phyloP scores from a whole-genome alignment of 2,888 invertebrate species.

The Caenorhabditis sp. region DNA sequence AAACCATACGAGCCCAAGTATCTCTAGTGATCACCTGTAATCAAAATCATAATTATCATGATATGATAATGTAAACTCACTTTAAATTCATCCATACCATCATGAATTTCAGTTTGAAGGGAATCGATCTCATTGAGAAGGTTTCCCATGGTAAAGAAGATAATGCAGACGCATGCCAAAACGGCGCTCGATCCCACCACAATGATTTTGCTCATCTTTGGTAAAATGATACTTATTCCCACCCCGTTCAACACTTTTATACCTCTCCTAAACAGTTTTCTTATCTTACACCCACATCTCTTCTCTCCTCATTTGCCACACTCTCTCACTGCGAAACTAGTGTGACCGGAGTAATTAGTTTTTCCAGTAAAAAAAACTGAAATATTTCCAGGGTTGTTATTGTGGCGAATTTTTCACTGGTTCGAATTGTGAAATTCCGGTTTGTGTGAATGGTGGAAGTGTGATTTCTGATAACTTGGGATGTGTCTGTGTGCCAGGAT shows the following conservation, averaged over 20 bases:
- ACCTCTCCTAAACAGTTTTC: constrained; percentile 5
- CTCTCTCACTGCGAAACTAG: neutral
- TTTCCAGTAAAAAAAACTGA: neutral
- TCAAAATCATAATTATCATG: neutral
- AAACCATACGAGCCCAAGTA: constrained; percentile 53
- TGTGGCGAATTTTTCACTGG: constrained; percentile 57
- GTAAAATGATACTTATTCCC: neutral
- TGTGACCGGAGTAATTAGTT: neutral
- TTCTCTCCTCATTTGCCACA: neutral
- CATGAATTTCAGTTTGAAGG: constrained; percentile 47
- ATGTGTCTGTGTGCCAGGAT: constrained; percentile 43
- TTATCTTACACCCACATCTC: neutral
- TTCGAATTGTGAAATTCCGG: constrained; percentile 41
- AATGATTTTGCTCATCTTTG: constrained; percentile 47
- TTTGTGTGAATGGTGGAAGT: constrained; percentile 53
- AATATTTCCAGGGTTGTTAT: constrained; percentile 43
- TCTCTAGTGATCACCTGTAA: constrained; percentile 52
- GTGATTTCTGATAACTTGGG: constrained; percentile 16
- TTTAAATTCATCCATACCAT: constrained; percentile 53
- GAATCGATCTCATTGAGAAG: constrained; percentile 49
- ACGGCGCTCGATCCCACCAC: constrained; percentile 46
- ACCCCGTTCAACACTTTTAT: constrained; percentile 10
- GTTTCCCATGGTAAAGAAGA: constrained; percentile 40
- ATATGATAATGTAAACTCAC: constrained; percentile 20
- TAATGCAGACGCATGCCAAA: constrained; percentile 38